Evolutionary conservation across 2,797 vertebrate species (phyloP).

Genomic region (Gallinago solitaria): DNA sequence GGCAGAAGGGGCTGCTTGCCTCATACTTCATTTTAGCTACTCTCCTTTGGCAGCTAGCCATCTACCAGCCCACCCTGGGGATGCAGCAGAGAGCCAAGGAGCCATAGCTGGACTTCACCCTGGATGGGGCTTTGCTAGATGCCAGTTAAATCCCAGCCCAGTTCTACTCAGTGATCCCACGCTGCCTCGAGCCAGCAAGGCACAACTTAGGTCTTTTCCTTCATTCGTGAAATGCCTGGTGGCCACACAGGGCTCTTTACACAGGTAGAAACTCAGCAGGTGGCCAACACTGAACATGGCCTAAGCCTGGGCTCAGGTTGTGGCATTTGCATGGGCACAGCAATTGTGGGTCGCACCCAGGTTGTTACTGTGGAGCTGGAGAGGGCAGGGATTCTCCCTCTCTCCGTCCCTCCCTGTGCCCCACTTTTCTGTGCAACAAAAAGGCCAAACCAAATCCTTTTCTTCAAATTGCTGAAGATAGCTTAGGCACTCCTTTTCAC

Average conservation of each 20-base stretch:
- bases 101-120: background rate
- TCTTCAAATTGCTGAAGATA: background rate
- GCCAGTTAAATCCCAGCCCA: background rate
- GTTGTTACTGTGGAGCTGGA: background rate
- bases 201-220: background rate
- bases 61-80: background rate
- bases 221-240: background rate
- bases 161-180: background rate
- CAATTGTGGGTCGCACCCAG: background rate
- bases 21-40: background rate
- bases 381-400: background rate
- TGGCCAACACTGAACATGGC: background rate
- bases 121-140: background rate
- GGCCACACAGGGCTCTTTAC: background rate
- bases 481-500: background rate
- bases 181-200: background rate
- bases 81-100: background rate
- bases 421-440: background rate
- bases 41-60: background rate
- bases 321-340: background rate
- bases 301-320: background rate
- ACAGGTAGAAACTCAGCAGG: background rate
- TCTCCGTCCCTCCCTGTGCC: background rate
- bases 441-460: background rate
- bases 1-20: background rate